phyloP scores from a whole-genome alignment of 2,888 invertebrate species.

The Drosophila ustulata region DNA sequence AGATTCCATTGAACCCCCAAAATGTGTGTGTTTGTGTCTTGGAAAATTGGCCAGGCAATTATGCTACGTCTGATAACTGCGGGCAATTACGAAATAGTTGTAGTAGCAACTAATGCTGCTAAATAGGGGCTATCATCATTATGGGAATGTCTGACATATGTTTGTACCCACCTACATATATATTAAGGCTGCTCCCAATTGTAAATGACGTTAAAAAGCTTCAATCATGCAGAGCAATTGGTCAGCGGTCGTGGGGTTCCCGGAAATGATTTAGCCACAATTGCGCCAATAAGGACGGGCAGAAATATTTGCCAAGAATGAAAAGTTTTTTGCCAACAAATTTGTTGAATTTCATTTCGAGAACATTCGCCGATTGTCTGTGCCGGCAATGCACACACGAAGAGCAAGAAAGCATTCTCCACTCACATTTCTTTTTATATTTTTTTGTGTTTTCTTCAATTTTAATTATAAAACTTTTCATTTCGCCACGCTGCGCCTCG shows the following conservation, averaged over 20 bases:
- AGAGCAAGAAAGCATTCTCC: constrained; percentile 48
- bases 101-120: constrained; percentile 21
- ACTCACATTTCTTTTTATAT: constrained; percentile 16
- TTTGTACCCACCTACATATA: constrained; percentile 26
- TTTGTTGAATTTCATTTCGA: constrained; percentile 16
- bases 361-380: constrained; percentile 40
- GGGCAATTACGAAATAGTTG: constrained; percentile 31
- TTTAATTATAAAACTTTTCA: constrained; percentile 84
- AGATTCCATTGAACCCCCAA: constrained; percentile 15
- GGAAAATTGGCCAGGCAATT: constrained; percentile 42
- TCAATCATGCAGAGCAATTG: constrained; percentile 55
- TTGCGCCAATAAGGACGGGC: neutral
- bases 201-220: constrained; percentile 59
- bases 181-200: constrained; percentile 29
- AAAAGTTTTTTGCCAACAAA: constrained; percentile 11
- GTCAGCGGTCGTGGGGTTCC: constrained; percentile 36
- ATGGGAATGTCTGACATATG: constrained; percentile 26
- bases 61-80: constrained; percentile 46
- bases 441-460: constrained; percentile 72
- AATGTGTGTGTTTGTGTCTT: neutral
- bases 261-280: neutral
- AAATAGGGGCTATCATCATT: constrained; percentile 30
- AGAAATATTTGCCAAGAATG: constrained; percentile 5
- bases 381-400: constrained; percentile 3
- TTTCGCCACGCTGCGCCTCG: constrained; percentile 69